phyloP scores from a whole-genome alignment of 2,113 vertebrate genomes.

The Anoplopoma fimbria region DNA sequence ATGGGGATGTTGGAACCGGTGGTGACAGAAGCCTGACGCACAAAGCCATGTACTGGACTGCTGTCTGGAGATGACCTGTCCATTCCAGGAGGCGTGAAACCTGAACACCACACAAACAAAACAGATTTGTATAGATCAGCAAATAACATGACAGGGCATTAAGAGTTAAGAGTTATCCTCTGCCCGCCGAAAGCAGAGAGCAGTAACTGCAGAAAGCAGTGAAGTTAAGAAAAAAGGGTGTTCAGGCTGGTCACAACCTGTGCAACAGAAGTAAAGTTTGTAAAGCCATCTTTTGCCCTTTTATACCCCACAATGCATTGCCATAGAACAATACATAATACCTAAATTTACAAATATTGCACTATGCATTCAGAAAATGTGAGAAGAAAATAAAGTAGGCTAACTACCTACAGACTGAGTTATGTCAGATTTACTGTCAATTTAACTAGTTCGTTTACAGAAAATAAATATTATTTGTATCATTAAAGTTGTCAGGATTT shows the following conservation, averaged over 20 bases:
- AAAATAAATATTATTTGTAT: not conserved
- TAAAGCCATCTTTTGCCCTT: not conserved
- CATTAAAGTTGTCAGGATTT: not conserved
- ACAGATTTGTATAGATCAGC: not conserved
- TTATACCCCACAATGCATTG: not conserved
- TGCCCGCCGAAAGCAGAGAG: not conserved
- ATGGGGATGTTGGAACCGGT: constrained; percentile 98
- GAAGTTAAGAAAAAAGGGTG: not conserved
- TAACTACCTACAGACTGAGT: no score
- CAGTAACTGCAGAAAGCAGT: not conserved
- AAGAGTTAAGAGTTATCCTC: not conserved
- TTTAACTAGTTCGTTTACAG: not conserved
- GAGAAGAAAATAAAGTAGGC: not conserved
- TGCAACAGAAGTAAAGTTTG: not conserved
- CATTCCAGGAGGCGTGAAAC: constrained; percentile 99
- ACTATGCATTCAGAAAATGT: not conserved
- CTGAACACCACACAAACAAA: constrained; percentile 76
- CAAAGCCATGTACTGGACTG: constrained; percentile 96
- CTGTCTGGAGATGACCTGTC: constrained; percentile 97
- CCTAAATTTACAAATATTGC: not conserved
- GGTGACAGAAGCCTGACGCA: constrained; percentile 96
- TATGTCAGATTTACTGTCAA: not conserved
- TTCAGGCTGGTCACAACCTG: not conserved
- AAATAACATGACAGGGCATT: not conserved
- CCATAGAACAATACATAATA: not conserved